Conservation (phyloP, 2,113 vertebrate genomes). For the Camarhynchus parvulus region DNA sequence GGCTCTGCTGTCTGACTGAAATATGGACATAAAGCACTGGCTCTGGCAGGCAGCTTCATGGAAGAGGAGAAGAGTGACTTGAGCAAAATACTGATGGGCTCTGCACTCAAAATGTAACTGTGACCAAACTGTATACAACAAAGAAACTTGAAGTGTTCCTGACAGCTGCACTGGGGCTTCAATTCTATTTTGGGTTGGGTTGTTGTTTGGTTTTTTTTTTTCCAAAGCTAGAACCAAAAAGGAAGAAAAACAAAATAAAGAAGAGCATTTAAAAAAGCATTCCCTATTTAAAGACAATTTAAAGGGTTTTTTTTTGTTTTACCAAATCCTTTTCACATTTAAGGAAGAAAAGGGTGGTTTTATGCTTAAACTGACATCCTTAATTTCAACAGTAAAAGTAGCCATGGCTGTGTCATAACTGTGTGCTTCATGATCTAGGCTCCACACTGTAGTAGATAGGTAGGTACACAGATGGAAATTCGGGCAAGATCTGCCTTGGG, state of each 20-base stretch:
- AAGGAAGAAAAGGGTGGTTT: neutral
- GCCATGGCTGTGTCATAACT: neutral
- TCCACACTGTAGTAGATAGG: neutral
- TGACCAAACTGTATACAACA: rapidly evolving
- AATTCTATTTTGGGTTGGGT: neutral
- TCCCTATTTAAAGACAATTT: neutral
- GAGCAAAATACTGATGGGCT: neutral
- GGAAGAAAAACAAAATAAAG: neutral
- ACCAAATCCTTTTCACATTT: neutral
- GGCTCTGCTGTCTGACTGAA: neutral
- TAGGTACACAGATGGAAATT: neutral
- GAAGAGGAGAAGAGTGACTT: neutral
- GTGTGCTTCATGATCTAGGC: neutral
- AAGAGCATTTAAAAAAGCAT: neutral
- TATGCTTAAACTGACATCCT: neutral
- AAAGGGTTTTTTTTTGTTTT: neutral
- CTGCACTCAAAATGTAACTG: neutral
- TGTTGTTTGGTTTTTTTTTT: neutral
- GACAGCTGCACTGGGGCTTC: neutral
- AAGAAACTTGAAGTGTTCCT: neutral
- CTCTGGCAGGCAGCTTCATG: neutral
- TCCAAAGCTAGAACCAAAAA: neutral
- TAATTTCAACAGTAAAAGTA: neutral
- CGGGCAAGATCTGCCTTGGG: neutral
- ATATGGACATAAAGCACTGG: neutral